A percentile compares a stretch with the other conserved stretches of the same genome.
phyloP scores from a whole-genome alignment of 2,113 vertebrate species.

The Ptychochromis oligacanthus region DNA sequence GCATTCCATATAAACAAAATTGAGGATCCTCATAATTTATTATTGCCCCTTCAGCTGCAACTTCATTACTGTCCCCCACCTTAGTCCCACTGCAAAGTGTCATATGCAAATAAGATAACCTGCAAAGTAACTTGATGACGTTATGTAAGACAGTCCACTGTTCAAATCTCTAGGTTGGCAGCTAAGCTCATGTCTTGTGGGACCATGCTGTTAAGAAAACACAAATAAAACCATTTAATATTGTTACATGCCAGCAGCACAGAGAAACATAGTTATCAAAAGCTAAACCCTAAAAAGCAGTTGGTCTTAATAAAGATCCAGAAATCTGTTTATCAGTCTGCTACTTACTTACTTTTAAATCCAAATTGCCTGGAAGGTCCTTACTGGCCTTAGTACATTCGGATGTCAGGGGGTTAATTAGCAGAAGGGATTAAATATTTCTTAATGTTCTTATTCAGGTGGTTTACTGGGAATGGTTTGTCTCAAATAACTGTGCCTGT shows the following conservation, averaged over 20 bases:
- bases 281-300: background rate
- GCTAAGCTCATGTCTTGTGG: background rate
- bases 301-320: slow-evolving; percentile 4
- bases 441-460: slow-evolving; percentile 7
- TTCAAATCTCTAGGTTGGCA: slow-evolving; percentile 20
- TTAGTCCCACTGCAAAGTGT: slow-evolving; percentile 5
- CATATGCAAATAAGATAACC: slow-evolving; percentile 50
- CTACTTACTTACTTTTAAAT: slow-evolving; percentile 16
- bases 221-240: background rate
- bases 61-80: slow-evolving; percentile 30
- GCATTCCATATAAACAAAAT: slow-evolving; percentile 58
- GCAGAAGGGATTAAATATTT: slow-evolving; percentile 31
- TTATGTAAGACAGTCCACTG: slow-evolving; percentile 27
- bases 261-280: background rate
- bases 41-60: slow-evolving; percentile 35
- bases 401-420: slow-evolving; percentile 53
- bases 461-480: slow-evolving; percentile 5
- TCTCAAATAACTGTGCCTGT: background rate
- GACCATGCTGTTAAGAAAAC: background rate
- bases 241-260: background rate
- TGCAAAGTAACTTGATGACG: slow-evolving; percentile 27
- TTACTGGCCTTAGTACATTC: slow-evolving; percentile 9
- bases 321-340: slow-evolving; percentile 43
- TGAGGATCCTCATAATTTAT: slow-evolving; percentile 62
- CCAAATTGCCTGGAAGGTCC: slow-evolving; percentile 30